These are phyloP conservation scores for Heterodera schachtii DNA, from an alignment of 1,140 invertebrate genomes.

Conservation along the genomic window DNA sequence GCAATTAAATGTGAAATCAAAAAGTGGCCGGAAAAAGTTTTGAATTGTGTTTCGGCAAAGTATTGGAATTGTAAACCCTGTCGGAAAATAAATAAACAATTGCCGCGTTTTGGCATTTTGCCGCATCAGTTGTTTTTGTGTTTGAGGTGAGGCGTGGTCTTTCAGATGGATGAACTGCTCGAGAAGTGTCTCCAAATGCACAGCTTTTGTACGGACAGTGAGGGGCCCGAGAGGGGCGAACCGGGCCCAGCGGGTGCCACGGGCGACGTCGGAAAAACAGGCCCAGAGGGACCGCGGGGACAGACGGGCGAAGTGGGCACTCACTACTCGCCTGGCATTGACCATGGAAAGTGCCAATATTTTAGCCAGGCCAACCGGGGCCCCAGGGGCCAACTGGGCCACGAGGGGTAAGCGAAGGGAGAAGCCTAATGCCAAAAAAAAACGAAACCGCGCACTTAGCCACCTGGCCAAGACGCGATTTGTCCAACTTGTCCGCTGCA, in stretches of 20 bases:
- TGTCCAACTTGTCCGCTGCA: constrained; percentile 57
- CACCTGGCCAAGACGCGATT: constrained; percentile 48
- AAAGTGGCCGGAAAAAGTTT: neutral
- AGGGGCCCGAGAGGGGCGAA: constrained; percentile 42
- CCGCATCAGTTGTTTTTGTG: no score
- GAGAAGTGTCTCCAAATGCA: constrained; percentile 63
- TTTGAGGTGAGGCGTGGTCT: no score
- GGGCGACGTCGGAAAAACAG: constrained; percentile 24
- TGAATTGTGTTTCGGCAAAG: no score
- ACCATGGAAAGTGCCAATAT: neutral
- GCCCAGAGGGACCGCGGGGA: constrained; percentile 12
- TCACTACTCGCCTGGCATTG: neutral
- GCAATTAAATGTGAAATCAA: constrained; percentile 22
- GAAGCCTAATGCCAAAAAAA: no score
- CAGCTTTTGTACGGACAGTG: constrained; percentile 58
- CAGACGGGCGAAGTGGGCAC: constrained; percentile 1
- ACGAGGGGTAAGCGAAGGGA: constrained; percentile 14
- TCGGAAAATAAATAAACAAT: no score
- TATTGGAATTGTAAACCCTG: no score
- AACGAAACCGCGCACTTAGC: neutral
- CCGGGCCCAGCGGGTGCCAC: constrained; percentile 51
- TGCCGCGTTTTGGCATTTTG: no score
- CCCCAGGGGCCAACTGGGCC: constrained; percentile 33
- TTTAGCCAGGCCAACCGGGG: constrained; percentile 46
- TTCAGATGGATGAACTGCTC: constrained; percentile 60